These are phyloP conservation scores for Morpho achilles DNA, from an alignment of 2,888 invertebrate genomes.

Conservation along the genomic window DNA sequence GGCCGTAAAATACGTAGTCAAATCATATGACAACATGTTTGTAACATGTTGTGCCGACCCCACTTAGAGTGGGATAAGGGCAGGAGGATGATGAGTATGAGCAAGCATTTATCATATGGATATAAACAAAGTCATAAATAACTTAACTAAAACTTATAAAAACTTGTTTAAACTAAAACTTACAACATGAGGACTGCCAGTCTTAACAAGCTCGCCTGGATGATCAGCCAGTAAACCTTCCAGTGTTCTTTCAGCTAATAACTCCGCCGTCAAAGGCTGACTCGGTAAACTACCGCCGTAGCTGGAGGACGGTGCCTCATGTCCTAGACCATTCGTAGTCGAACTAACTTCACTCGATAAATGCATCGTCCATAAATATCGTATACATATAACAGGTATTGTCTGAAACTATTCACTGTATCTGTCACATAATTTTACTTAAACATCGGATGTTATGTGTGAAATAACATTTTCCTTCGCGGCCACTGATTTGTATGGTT, in stretches of 20 bases:
- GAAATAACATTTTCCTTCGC: constrained; percentile 26
- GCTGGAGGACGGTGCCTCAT: constrained; percentile 70
- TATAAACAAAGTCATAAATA: too few relatives aligned
- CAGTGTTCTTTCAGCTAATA: constrained; percentile 89
- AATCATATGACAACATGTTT: too few relatives aligned
- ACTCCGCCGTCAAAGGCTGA: constrained; percentile 87
- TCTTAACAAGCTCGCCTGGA: constrained; percentile 94
- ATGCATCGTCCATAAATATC: constrained; percentile 80
- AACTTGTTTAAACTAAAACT: constrained; percentile 36
- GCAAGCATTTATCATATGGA: too few relatives aligned
- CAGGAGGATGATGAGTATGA: too few relatives aligned
- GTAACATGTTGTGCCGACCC: too few relatives aligned
- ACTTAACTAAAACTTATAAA: constrained; percentile 76
- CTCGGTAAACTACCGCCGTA: constrained; percentile 66
- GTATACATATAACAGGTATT: constrained; percentile 26
- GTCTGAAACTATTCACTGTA: constrained; percentile 38
- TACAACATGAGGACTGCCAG: constrained; percentile 96
- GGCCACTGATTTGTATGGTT: constrained; percentile 12
- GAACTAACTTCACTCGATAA: constrained; percentile 88
- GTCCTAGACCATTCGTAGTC: constrained; percentile 79
- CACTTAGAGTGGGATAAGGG: too few relatives aligned
- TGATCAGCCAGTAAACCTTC: constrained; percentile 93
- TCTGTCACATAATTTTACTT: constrained; percentile 57
- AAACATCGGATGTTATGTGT: constrained; percentile 26
- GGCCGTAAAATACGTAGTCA: too few relatives aligned